Percentiles rank a stretch among this genome's conserved stretches.
These are phyloP conservation scores for Peromyscus eremicus DNA, from an alignment of 2,797 vertebrate species.

Conservation along the genomic window DNA sequence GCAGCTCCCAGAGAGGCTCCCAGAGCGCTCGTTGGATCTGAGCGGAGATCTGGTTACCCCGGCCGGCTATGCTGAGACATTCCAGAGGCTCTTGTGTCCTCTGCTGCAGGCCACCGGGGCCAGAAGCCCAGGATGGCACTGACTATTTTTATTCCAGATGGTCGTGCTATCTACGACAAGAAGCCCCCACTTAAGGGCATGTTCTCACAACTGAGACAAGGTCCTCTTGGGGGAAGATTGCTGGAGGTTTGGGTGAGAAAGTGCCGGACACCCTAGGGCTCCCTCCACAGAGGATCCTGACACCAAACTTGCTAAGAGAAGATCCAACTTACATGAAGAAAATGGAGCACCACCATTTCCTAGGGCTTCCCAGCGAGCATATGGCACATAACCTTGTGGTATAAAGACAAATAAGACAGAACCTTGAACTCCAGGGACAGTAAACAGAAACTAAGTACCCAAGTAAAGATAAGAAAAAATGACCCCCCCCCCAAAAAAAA, in stretches of 20 bases:
- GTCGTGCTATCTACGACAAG: neutral
- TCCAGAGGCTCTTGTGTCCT: neutral
- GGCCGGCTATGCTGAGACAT: slow-evolving; percentile 57
- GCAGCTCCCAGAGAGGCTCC: neutral
- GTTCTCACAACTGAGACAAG: neutral
- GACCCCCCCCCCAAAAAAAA: neutral
- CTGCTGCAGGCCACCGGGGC: neutral
- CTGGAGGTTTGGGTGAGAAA: neutral
- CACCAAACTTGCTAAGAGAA: neutral
- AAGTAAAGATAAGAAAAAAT: neutral
- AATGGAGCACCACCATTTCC: accelerated
- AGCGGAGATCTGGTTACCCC: neutral
- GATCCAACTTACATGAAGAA: neutral
- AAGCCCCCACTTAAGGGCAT: neutral
- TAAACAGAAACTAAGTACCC: neutral
- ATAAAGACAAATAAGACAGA: neutral
- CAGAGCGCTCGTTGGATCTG: neutral
- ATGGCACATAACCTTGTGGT: too few relatives aligned
- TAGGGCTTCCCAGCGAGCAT: neutral
- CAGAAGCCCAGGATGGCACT: neutral
- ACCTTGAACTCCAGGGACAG: neutral
- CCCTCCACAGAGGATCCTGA: neutral
- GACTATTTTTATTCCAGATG: slow-evolving; percentile 76
- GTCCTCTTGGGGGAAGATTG: neutral
- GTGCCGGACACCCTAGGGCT: neutral